These are phyloP conservation scores for Huso huso DNA, from an alignment of 2,797 vertebrate species.

Conservation along the genomic window DNA sequence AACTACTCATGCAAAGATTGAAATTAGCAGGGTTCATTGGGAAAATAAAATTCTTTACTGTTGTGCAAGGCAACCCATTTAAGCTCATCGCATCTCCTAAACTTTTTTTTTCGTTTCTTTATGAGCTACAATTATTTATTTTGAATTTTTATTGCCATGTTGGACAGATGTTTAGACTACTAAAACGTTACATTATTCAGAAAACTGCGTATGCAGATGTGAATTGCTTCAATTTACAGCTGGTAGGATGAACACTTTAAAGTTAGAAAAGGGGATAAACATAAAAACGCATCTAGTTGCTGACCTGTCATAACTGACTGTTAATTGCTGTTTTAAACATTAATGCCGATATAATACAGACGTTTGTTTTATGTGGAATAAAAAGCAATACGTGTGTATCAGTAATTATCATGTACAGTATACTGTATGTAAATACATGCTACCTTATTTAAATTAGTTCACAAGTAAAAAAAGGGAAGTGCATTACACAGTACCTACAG, in stretches of 20 bases:
- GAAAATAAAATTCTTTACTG: constrained; percentile 6
- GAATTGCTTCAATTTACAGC: constrained; percentile 22
- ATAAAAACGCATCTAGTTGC: too few species aligned
- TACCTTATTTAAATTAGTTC: too few species aligned
- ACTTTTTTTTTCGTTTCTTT: constrained; percentile 17
- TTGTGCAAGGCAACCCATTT: constrained; percentile 5
- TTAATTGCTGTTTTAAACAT: too few species aligned
- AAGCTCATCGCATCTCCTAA: constrained; percentile 13
- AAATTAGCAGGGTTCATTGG: neutral
- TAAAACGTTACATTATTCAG: constrained; percentile 34
- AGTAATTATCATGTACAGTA: too few species aligned
- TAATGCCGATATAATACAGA: too few species aligned
- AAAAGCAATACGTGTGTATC: too few species aligned
- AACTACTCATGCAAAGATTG: too few species aligned
- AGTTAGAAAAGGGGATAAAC: neutral
- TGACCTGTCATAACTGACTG: too few species aligned
- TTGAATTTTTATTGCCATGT: constrained; percentile 33
- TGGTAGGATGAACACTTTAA: constrained; percentile 11
- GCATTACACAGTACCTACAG: too few species aligned
- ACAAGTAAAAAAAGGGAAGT: too few species aligned
- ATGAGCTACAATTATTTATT: constrained; percentile 39
- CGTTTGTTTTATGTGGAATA: too few species aligned
- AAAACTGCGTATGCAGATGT: constrained; percentile 27
- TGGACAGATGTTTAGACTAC: constrained; percentile 39
- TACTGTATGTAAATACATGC: too few species aligned